Conservation (phyloP, 1,140 invertebrate genomes). For the Drosophila kepulauana region DNA sequence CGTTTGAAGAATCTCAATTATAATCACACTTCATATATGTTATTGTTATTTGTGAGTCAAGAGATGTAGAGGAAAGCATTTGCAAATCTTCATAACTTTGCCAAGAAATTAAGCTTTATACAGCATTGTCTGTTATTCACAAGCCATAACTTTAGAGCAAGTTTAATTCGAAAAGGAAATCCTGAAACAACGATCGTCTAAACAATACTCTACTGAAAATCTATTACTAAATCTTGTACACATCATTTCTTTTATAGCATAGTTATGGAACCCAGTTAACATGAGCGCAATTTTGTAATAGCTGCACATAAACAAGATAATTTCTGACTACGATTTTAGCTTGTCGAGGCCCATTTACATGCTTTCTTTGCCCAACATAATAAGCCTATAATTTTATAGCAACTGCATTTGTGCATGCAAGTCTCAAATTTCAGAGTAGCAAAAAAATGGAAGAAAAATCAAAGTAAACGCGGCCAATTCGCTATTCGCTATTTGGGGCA, state of each 20-base stretch:
- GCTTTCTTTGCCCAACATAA: constrained; percentile 40
- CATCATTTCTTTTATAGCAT: neutral
- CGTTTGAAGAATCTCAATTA: constrained; percentile 16
- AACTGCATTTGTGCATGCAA: constrained; percentile 61
- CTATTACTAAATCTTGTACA: neutral
- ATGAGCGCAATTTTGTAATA: constrained; percentile 3
- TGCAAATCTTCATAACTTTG: neutral
- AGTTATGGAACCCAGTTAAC: neutral
- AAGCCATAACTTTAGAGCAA: neutral
- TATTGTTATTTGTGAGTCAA: neutral
- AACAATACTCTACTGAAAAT: too few species aligned
- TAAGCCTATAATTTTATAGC: constrained; percentile 54
- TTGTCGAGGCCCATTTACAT: constrained; percentile 36
- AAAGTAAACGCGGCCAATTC: constrained; percentile 11
- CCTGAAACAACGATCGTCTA: neutral
- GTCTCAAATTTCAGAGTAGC: constrained; percentile 36
- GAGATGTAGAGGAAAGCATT: neutral
- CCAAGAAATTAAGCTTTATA: neutral
- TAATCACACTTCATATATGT: neutral
- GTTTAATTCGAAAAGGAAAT: neutral
- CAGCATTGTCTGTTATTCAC: neutral
- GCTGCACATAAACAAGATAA: constrained; percentile 14
- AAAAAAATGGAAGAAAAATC: neutral
- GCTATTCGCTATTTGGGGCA: constrained; percentile 51
- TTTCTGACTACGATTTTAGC: constrained; percentile 22